Conservation (phyloP, 2,113 vertebrate species). For the Pterocles burchelli region DNA sequence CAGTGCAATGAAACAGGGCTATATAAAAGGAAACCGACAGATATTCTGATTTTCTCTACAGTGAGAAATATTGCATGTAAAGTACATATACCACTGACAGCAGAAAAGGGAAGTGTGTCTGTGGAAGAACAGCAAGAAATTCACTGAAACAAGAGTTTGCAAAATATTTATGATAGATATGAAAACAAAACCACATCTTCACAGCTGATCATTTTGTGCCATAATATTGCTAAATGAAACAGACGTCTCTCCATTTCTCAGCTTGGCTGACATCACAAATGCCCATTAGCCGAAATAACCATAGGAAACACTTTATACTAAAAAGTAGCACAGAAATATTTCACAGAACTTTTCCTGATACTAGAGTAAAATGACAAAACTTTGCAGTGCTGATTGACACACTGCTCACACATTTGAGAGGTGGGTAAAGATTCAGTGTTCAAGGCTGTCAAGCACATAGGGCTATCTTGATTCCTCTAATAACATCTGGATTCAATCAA, state of each 20-base stretch:
- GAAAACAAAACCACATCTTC: conserved; percentile 62
- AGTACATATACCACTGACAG: neutral
- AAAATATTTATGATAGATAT: conserved; percentile 46
- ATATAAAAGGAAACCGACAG: neutral
- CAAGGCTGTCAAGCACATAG: neutral
- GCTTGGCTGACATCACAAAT: conserved; percentile 48
- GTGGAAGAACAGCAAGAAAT: neutral
- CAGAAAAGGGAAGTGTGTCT: conserved; percentile 1
- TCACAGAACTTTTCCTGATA: neutral
- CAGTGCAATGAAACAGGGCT: neutral
- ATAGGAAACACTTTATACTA: conserved; percentile 23
- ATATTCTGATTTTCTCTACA: neutral
- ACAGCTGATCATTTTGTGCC: conserved; percentile 48
- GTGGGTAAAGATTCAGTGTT: neutral
- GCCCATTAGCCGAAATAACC: conserved; percentile 52
- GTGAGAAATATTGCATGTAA: neutral
- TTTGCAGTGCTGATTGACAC: neutral
- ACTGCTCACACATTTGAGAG: neutral
- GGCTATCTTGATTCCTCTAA: neutral
- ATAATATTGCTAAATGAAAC: conserved; percentile 54
- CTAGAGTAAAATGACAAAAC: neutral
- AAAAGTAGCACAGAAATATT: conserved; percentile 14
- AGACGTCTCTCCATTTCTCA: conserved; percentile 53
- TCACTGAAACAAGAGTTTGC: conserved; percentile 45
- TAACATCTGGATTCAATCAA: neutral